A percentile compares a stretch with the other conserved stretches of the same genome.
Evolutionary conservation across 2,113 vertebrate genomes (phyloP).

Genomic region (Caloenas nicobarica): DNA sequence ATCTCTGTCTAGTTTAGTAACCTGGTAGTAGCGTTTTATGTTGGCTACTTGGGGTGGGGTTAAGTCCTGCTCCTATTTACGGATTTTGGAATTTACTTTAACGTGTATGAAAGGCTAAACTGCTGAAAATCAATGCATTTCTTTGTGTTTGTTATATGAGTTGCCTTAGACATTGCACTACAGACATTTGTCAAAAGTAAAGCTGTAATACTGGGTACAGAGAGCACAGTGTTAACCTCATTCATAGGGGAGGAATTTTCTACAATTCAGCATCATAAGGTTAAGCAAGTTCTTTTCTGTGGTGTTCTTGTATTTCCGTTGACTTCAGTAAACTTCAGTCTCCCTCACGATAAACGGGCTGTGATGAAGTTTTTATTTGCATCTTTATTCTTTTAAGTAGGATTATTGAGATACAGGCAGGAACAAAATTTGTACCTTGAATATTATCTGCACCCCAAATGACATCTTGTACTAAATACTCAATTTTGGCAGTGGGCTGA

Average conservation of each 20-base stretch:
- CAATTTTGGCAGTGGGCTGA: background rate
- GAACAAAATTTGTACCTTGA: background rate
- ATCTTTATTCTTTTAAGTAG: background rate
- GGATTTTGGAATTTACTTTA: background rate
- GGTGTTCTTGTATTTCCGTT: background rate
- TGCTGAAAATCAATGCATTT: background rate
- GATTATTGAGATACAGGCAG: background rate
- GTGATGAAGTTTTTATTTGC: background rate
- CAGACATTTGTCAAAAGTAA: background rate
- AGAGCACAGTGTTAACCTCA: rapidly evolving
- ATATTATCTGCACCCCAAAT: background rate
- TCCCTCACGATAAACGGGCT: background rate
- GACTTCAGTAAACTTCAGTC: background rate
- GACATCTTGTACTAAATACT: background rate
- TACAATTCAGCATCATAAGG: background rate
- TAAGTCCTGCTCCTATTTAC: background rate
- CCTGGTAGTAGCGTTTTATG: background rate
- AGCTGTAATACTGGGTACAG: background rate
- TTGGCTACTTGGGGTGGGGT: background rate
- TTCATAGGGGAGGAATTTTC: background rate
- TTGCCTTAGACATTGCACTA: background rate
- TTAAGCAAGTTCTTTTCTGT: background rate
- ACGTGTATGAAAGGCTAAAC: background rate
- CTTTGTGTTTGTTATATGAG: background rate
- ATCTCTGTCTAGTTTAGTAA: background rate